These are phyloP conservation scores for Spizaetus ornatus DNA, from an alignment of 2,113 vertebrate species.

Conservation along the genomic window DNA sequence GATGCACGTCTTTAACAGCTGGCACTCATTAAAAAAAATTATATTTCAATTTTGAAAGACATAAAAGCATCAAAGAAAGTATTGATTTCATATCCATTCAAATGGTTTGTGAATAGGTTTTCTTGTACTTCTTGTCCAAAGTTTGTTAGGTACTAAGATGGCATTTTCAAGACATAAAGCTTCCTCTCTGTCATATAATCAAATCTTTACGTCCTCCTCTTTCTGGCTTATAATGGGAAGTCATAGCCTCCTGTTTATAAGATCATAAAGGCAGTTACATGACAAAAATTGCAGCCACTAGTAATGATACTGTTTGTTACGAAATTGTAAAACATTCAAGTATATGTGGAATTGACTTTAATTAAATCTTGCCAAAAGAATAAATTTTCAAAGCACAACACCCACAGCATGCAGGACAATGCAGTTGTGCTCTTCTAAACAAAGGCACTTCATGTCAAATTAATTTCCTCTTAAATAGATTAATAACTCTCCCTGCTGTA, in stretches of 20 bases:
- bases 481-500: background rate
- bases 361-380: constrained; percentile 57
- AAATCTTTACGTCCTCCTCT: background rate
- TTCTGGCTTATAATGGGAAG: constrained; percentile 36
- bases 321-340: constrained; percentile 33
- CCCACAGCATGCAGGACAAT: background rate
- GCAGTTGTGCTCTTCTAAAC: background rate
- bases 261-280: constrained; percentile 44
- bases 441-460: constrained; percentile 27
- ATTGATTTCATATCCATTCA: background rate
- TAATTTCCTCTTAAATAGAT: constrained; percentile 44
- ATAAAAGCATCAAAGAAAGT: background rate
- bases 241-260: constrained; percentile 36
- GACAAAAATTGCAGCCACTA: constrained; percentile 7
- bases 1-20: background rate
- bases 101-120: background rate
- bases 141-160: background rate
- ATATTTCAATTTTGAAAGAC: background rate
- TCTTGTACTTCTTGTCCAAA: background rate
- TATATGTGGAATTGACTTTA: constrained; percentile 21
- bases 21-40: background rate
- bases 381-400: constrained; percentile 51
- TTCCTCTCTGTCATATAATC: background rate
- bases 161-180: background rate
- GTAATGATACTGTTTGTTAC: constrained; percentile 25